Conservation (phyloP, 2,113 vertebrate genomes). For the Engystomops pustulosus region DNA sequence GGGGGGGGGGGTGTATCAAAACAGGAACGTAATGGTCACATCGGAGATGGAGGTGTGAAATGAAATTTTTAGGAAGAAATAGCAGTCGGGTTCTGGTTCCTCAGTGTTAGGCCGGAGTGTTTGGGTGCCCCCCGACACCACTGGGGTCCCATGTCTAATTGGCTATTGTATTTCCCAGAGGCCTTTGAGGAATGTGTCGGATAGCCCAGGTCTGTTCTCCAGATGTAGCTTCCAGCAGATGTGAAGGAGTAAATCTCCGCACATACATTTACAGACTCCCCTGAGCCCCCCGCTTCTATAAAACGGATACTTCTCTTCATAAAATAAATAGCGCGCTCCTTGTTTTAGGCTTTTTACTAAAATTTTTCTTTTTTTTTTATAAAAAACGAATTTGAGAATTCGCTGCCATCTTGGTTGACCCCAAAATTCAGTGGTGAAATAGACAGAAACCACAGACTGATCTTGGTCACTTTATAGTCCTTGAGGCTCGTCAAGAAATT, state of each 20-base stretch:
- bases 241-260: slow-evolving; percentile 54
- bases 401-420: background rate
- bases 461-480: too few relatives aligned
- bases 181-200: slow-evolving; percentile 51
- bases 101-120: background rate
- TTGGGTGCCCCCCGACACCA: slow-evolving; percentile 18
- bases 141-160: slow-evolving; percentile 35
- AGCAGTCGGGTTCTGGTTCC: slow-evolving; percentile 13
- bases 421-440: too few relatives aligned
- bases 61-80: slow-evolving; percentile 47
- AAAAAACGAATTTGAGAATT: background rate
- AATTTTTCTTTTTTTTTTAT: background rate
- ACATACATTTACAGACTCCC: slow-evolving; percentile 58
- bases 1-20: slow-evolving; percentile 11
- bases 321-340: slow-evolving; percentile 41
- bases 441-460: too few relatives aligned
- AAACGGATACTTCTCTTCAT: slow-evolving; percentile 57
- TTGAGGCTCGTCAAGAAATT: too few relatives aligned
- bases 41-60: slow-evolving; percentile 44
- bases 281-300: slow-evolving; percentile 37
- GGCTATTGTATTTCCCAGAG: slow-evolving; percentile 54
- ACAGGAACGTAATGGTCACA: slow-evolving; percentile 11
- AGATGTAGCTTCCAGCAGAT: slow-evolving; percentile 57
- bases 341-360: background rate
- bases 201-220: slow-evolving; percentile 54